Evolutionary conservation across 2,888 invertebrate species (phyloP).

Genomic region (Agrotis clavis): DNA sequence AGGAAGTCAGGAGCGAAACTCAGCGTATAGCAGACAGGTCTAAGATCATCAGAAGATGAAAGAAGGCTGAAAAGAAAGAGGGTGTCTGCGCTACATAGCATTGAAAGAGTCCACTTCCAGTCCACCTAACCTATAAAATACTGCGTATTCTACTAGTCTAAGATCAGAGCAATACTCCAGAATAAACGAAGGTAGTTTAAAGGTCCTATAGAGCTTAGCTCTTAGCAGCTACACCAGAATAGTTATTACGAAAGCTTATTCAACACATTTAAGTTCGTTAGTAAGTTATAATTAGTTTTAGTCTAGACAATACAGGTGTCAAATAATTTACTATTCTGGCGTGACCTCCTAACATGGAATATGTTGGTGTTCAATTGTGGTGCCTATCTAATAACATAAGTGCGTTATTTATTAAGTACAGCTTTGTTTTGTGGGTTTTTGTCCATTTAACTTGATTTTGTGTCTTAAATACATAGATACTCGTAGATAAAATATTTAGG

Average conservation of each 20-base stretch:
- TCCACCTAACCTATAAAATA: neutral
- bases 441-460: neutral
- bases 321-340: constrained; percentile 26
- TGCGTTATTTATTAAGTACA: constrained; percentile 2
- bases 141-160: neutral
- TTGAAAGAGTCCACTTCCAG: constrained; percentile 21
- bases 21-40: constrained; percentile 8
- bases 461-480: neutral
- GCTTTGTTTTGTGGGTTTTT: neutral
- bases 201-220: neutral
- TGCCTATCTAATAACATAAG: constrained; percentile 14
- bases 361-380: constrained; percentile 9
- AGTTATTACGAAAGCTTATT: constrained; percentile 22
- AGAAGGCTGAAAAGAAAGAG: constrained; percentile 34
- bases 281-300: constrained; percentile 54
- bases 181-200: constrained; percentile 4
- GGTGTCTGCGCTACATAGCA: neutral
- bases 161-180: neutral
- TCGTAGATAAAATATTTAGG: neutral
- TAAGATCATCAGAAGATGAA: neutral
- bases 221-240: neutral
- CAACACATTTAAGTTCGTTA: constrained; percentile 33
- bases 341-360: constrained; percentile 7
- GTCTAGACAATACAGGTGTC: constrained; percentile 26
- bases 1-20: constrained; percentile 32